Evolutionary conservation across 92 coral and sea anemone species (phyloP).

Genomic region (Galaxea fascicularis): DNA sequence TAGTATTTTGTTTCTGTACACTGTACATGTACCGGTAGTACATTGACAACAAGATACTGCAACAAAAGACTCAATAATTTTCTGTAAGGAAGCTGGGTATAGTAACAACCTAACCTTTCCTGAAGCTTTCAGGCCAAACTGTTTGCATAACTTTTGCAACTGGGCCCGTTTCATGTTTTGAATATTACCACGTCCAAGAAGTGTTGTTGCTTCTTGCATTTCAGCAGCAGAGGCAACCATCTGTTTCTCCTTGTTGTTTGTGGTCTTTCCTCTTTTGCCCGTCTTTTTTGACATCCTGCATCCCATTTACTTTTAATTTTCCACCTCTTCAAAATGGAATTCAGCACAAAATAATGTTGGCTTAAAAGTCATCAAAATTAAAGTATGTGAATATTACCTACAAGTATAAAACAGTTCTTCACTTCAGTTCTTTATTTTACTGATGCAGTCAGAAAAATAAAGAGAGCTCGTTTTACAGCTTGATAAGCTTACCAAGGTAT

Average conservation of each 20-base stretch:
- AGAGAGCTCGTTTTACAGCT: too few species aligned
- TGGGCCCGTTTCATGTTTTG: constrained; percentile 66
- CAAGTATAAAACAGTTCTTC: too few species aligned
- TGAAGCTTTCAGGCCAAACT: constrained; percentile 75
- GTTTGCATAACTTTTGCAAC: constrained; percentile 80
- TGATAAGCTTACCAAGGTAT: too few species aligned
- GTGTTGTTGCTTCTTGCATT: background rate
- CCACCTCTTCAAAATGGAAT: background rate
- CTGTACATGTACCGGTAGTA: too few species aligned
- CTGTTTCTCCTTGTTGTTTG: constrained; percentile 4
- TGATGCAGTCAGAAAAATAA: too few species aligned
- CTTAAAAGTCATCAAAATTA: too few species aligned
- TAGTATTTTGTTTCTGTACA: too few species aligned
- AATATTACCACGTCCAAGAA: constrained; percentile 22
- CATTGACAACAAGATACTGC: too few species aligned
- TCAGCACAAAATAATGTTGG: too few species aligned
- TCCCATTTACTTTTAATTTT: constrained; percentile 33
- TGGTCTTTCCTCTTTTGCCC: constrained; percentile 14
- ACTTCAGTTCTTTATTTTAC: too few species aligned
- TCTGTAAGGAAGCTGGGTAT: background rate
- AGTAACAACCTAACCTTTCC: constrained; percentile 97
- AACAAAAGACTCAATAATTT: too few species aligned
- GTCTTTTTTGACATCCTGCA: constrained; percentile 49
- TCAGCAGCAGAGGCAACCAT: background rate
- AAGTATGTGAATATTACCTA: too few species aligned